phyloP scores from a whole-genome alignment of 1,140 invertebrate genomes.

The Magallana ariakensis region DNA sequence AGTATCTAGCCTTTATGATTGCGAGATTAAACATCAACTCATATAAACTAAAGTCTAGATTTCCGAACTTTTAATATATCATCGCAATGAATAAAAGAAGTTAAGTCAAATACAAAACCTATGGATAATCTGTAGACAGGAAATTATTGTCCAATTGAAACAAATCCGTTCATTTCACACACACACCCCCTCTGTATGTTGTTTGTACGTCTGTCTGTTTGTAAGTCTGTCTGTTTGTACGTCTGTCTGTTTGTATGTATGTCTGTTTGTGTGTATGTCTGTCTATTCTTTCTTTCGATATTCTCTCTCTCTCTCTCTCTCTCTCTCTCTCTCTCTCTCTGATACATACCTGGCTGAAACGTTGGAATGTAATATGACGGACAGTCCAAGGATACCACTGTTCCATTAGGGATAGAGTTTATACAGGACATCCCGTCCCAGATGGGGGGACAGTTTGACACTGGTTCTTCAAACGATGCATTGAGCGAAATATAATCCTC shows the following conservation, averaged over 20 bases:
- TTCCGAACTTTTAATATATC: neutral
- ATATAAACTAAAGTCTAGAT: neutral
- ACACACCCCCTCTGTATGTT: neutral
- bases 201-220: neutral
- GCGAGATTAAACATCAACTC: neutral
- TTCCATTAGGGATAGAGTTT: neutral
- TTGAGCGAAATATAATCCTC: neutral
- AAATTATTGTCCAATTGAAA: neutral
- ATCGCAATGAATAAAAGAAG: neutral
- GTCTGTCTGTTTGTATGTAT: neutral
- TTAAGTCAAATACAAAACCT: no score
- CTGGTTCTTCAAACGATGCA: neutral
- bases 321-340: neutral
- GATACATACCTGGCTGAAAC: neutral
- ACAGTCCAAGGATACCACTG: neutral
- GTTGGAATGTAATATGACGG: neutral
- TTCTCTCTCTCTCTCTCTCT: neutral
- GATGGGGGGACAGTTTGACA: neutral
- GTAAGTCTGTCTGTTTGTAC: neutral
- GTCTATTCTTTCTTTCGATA: neutral
- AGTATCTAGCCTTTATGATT: neutral
- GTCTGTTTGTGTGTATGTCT: neutral
- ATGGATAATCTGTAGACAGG: neutral
- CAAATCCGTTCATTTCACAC: neutral
- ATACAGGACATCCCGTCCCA: constrained; percentile 1